phyloP scores from a whole-genome alignment of 2,888 invertebrate genomes.

The Anoplius nigerrimus region DNA sequence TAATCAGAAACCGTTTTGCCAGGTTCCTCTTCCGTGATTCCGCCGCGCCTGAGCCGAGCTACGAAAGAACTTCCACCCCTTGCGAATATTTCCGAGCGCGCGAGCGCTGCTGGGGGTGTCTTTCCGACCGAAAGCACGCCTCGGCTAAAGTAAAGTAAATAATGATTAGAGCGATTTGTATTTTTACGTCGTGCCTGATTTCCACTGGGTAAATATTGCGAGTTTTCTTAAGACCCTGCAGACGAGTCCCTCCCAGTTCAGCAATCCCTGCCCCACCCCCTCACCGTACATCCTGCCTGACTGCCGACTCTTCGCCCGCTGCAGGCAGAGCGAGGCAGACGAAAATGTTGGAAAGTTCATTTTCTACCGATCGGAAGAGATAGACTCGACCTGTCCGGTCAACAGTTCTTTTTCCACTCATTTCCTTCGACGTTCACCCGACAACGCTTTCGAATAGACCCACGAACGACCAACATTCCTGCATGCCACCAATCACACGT shows the following conservation, averaged over 20 bases:
- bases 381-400: too few relatives aligned
- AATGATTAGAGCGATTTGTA: constrained; percentile 72
- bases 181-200: constrained; percentile 72
- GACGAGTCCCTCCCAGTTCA: constrained; percentile 14
- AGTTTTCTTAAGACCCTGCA: constrained; percentile 69
- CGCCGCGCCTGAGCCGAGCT: not conserved
- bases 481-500: too few relatives aligned
- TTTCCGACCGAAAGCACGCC: constrained; percentile 10
- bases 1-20: constrained; percentile 51
- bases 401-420: too few relatives aligned
- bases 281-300: constrained; percentile 8
- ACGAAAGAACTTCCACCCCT: not conserved
- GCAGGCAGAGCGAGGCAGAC: not conserved
- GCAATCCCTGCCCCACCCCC: constrained; percentile 7
- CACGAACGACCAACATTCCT: too few relatives aligned
- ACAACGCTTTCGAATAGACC: too few relatives aligned
- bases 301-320: not conserved
- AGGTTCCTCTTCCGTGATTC: constrained; percentile 8
- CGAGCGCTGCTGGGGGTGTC: constrained; percentile 3
- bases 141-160: constrained; percentile 68
- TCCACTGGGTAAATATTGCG: constrained; percentile 70
- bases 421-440: too few relatives aligned
- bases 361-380: too few relatives aligned
- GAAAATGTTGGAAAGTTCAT: too few relatives aligned
- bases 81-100: constrained; percentile 29